Percentiles rank a stretch among this genome's conserved stretches.
Evolutionary conservation across 1,140 invertebrate genomes (phyloP).

Genomic region (Oryzaephilus surinamensis): DNA sequence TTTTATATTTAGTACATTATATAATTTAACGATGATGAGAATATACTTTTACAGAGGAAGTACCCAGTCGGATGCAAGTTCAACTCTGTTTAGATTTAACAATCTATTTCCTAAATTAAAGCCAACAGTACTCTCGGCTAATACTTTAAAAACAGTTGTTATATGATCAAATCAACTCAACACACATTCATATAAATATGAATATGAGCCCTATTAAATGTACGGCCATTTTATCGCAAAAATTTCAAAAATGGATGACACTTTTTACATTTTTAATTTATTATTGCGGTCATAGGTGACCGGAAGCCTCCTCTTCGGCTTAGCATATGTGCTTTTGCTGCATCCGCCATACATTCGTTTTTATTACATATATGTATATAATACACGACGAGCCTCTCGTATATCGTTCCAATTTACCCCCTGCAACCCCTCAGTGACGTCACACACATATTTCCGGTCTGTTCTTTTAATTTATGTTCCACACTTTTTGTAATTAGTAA

Average conservation of each 20-base stretch:
- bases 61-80: slow-evolving; percentile 37
- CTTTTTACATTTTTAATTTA: neutral
- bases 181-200: neutral
- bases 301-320: slow-evolving; percentile 18
- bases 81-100: slow-evolving; percentile 38
- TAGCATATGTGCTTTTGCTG: slow-evolving; percentile 18
- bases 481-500: slow-evolving; percentile 14
- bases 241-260: neutral
- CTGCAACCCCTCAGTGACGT: slow-evolving; percentile 9
- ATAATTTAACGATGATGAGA: slow-evolving; percentile 39
- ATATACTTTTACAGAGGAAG: slow-evolving; percentile 36
- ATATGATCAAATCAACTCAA: too few species aligned
- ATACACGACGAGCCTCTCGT: too few species aligned
- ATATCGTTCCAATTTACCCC: too few species aligned
- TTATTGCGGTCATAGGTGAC: slow-evolving; percentile 20
- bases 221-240: too few species aligned
- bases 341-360: slow-evolving; percentile 19
- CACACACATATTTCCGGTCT: slow-evolving; percentile 11
- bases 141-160: too few species aligned
- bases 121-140: slow-evolving; percentile 20
- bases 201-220: too few species aligned
- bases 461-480: slow-evolving; percentile 11
- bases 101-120: slow-evolving; percentile 39
- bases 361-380: too few species aligned
- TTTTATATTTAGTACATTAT: slow-evolving; percentile 37